Evolutionary conservation across 1,140 invertebrate genomes (phyloP), one percentile per base, ranked within the genome.

Genomic region (Neodiprion fabricii): DNA sequence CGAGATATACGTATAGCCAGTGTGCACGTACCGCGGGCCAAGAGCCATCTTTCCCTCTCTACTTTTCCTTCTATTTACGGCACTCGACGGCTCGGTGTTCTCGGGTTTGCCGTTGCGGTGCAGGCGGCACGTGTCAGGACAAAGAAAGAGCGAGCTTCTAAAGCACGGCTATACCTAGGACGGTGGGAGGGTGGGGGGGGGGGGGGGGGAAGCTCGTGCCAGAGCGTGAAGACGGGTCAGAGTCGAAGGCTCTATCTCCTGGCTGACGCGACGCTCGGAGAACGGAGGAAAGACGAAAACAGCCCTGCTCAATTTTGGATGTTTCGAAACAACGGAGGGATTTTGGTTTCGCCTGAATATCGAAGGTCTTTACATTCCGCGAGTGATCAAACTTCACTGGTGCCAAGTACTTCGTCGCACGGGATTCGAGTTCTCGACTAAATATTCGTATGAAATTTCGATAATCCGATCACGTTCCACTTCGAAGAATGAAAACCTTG

Each of bases 211-310:
- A 61, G 28, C 28, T 61, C 53, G 53, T 12, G 8, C 53, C 11
- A n/a, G 53, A 61, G n/a, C 53, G 2, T 61, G 53, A n/a, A 61
- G 53, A 61, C n/a, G 53, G 53, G 28, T 40, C 28, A 5, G 53
- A n/a, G n/a, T 61, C 53, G 53, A n/a, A 61, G n/a, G 53, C 53
- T 61, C n/a, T 61, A 61, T 61, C 53, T 61, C 53, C 7, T 53
- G 50, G 50, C 14, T 53, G 14, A 14, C 50, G 9, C 50, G 17
- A 21, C 17, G 17, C 17, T 21, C 17, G 17, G 17, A 21, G 17
- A 21, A 21, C 17, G 17, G 5, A 40, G 28, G n/a, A 61, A 61
- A 61, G 8, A 61, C 5, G 53, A 61, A 61, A 17, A 61, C 0
- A 14, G 53, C 53, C 11, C 11, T 9, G 53, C 5, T 53, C 11